Conservation (phyloP, 2,113 vertebrate genomes). For the Plestiodon gilberti region DNA sequence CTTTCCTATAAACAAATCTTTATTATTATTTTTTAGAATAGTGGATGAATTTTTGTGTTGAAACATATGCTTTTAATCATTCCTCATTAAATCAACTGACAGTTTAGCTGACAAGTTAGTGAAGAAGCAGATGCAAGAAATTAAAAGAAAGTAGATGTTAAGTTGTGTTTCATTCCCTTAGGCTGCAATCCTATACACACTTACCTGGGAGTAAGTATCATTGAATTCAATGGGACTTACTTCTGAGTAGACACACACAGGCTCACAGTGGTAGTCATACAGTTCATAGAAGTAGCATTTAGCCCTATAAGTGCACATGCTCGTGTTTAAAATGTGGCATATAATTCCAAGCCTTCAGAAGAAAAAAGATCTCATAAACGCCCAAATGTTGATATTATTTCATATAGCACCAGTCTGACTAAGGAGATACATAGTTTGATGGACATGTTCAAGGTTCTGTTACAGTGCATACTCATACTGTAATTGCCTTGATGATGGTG, state of each 20-base stretch:
- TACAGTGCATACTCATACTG: conserved; percentile 30
- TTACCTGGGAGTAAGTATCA: no score
- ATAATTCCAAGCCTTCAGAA: neutral
- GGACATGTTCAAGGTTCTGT: neutral
- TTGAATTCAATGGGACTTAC: no score
- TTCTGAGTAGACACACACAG: no score
- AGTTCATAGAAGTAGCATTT: conserved; percentile 61
- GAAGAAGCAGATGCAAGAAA: conserved; percentile 69
- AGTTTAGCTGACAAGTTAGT: conserved; percentile 72
- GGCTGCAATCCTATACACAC: neutral
- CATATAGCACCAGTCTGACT: neutral
- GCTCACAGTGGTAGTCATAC: no score
- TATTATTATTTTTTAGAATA: conserved; percentile 17
- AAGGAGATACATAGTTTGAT: neutral
- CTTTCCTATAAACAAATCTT: neutral
- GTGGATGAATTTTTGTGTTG: neutral
- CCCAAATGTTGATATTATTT: neutral
- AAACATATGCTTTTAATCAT: conserved; percentile 61
- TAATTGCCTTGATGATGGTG: conserved; percentile 28
- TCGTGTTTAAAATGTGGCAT: conserved; percentile 36
- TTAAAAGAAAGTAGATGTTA: conserved; percentile 64
- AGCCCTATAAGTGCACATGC: neutral
- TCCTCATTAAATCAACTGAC: conserved; percentile 82
- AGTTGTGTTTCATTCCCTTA: conserved; percentile 46
- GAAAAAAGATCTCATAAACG: neutral